Percentiles rank a stretch among this genome's conserved stretches.
Evolutionary conservation across 2,797 vertebrate species (phyloP).

Genomic region (Myotis myotis): DNA sequence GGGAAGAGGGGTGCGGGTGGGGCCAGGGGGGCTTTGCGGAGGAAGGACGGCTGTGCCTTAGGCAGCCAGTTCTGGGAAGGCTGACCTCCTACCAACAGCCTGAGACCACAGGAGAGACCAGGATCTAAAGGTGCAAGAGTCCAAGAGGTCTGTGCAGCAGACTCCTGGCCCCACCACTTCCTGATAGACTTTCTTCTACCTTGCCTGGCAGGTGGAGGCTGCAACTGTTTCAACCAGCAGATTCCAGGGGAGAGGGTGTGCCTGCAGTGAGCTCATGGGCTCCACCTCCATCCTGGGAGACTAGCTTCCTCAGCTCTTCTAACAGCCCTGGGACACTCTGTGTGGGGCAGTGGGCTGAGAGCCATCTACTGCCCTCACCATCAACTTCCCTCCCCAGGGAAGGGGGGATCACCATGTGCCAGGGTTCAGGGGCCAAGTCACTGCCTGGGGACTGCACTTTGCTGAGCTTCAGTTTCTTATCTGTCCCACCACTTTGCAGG

Average conservation of each 20-base stretch:
- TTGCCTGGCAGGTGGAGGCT: neutral
- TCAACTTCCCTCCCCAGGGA: neutral
- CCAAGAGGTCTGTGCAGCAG: neutral
- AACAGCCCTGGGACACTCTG: neutral
- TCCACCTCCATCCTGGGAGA: neutral
- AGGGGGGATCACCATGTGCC: neutral
- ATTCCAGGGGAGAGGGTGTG: neutral
- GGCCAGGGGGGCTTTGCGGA: neutral
- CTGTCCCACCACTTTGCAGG: neutral
- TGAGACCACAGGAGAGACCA: neutral
- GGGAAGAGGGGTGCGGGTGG: neutral
- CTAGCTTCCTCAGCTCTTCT: neutral
- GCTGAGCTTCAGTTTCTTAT: neutral
- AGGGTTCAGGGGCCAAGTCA: neutral
- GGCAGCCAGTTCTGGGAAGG: neutral
- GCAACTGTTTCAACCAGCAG: neutral
- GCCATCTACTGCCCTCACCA: neutral
- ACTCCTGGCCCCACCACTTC: neutral
- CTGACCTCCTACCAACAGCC: neutral
- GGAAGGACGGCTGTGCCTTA: neutral
- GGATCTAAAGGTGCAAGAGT: neutral
- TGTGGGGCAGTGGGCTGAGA: neutral
- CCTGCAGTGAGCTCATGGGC: neutral
- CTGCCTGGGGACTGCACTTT: neutral
- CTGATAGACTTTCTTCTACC: neutral